Conservation (phyloP, 2,113 vertebrate species). For the Megalops atlanticus region DNA sequence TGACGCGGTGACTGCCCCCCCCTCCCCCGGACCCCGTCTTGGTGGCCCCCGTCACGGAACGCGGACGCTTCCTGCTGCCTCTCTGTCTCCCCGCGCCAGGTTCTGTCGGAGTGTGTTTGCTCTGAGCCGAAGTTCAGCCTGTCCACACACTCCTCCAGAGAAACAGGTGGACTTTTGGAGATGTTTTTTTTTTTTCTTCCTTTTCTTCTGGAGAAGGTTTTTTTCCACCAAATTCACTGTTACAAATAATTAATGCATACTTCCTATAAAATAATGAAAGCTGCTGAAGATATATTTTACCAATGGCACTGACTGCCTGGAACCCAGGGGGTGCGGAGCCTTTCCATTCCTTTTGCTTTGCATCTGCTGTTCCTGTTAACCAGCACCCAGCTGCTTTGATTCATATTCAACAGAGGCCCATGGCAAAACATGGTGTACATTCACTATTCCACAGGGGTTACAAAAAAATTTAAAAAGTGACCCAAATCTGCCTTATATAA, state of each 20-base stretch:
- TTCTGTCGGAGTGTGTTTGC: constrained; percentile 30
- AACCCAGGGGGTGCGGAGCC: background rate
- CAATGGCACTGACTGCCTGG: background rate
- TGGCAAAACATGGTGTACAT: no score
- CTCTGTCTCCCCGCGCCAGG: constrained; percentile 18
- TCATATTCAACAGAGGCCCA: no score
- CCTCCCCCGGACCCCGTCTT: no score
- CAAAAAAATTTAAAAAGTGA: no score
- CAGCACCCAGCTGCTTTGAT: no score
- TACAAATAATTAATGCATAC: background rate
- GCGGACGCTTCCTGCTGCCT: constrained; percentile 40
- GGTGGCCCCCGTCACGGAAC: constrained; percentile 9
- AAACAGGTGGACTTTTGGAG: background rate
- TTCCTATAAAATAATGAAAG: background rate
- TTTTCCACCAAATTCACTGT: background rate
- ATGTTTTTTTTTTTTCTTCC: no score
- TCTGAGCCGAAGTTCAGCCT: background rate
- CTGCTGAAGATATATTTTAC: background rate
- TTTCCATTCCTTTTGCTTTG: background rate
- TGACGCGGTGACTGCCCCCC: background rate
- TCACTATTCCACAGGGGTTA: no score
- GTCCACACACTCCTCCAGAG: background rate
- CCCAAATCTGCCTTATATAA: no score
- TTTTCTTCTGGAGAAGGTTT: background rate
- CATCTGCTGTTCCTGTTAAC: no score